Conservation (phyloP, 2,888 invertebrate species). For the Orgyia antiqua region DNA sequence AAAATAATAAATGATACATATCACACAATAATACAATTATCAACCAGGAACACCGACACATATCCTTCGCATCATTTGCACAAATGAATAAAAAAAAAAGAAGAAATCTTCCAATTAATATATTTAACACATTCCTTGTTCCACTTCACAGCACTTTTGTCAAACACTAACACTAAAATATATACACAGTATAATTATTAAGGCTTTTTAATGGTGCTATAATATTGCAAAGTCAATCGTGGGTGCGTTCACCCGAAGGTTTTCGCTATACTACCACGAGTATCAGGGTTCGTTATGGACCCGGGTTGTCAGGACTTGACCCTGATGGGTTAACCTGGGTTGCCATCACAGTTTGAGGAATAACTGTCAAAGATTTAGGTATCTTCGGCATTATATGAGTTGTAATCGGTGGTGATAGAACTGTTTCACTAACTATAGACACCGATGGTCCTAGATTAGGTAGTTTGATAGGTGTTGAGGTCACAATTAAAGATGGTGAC, state of each 20-base stretch:
- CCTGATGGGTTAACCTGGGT: slow-evolving; percentile 12
- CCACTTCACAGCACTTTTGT: slow-evolving; percentile 54
- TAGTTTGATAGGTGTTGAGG: slow-evolving; percentile 48
- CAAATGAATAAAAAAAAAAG: slow-evolving; percentile 44
- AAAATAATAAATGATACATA: slow-evolving; percentile 8
- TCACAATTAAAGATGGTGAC: slow-evolving; percentile 46
- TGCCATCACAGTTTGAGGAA: slow-evolving; percentile 77
- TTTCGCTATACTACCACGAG: slow-evolving; percentile 52
- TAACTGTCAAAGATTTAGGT: slow-evolving; percentile 88
- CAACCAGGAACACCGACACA: slow-evolving; percentile 12
- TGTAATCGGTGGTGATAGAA: slow-evolving; percentile 40
- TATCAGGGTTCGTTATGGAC: slow-evolving; percentile 59
- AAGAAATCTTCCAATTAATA: slow-evolving; percentile 37
- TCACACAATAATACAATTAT: slow-evolving; percentile 9
- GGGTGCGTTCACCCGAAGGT: slow-evolving; percentile 20
- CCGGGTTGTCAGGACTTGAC: slow-evolving; percentile 21
- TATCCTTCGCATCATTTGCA: slow-evolving; percentile 62
- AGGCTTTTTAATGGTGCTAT: slow-evolving; percentile 62
- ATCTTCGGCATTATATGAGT: slow-evolving; percentile 82
- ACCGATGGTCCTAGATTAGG: slow-evolving; percentile 53
- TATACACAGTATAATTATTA: slow-evolving; percentile 68
- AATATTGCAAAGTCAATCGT: slow-evolving; percentile 26
- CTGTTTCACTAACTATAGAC: slow-evolving; percentile 51
- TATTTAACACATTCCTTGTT: slow-evolving; percentile 47
- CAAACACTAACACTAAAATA: slow-evolving; percentile 53